Evolutionary conservation across 2,113 vertebrate species (phyloP), one percentile per base, ranked within the genome.

Genomic region (Osmerus eperlanus): DNA sequence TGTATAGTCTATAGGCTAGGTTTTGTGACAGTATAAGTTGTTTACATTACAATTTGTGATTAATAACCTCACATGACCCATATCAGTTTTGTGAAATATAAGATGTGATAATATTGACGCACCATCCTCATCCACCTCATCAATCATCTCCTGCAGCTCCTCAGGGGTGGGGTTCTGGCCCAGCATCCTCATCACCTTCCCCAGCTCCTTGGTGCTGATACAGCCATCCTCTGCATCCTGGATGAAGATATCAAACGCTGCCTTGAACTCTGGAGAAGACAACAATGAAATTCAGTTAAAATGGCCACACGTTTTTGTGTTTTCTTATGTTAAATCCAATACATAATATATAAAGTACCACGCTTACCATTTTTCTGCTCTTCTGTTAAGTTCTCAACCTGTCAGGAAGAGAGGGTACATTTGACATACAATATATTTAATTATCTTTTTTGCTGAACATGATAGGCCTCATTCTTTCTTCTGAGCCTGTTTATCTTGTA

Each of bases 371-470:
- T 93, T 88, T 92, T 93, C 75, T 93, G 92, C 73, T 93, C 92
- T 70, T 92, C 91, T 59, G 92, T 93, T 78, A 93, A 81, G 84
- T 93, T 93, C 79, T 93, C 92, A 58, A 93, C 92, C 92, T 93
- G 68, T 19, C 79, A 59, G 73, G 55, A 83, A 54, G 76, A 18
- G 65, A 70, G 73, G 25, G 67, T 62, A 3, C 41, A 64, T 8
- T 21, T 36, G 36, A n/a, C 56, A 64, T 18, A 14, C 16, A 36
- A 16, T 68, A 68, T 29, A 12, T 47, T 47, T 47, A 0, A 47
- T 47, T 47, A 47, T 11, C 7, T 12, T 47, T 47, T 47, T 47
- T 47, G 5, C 9, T 47, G 9, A 47, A 47, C 7, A 11, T 47
- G 41, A 47, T 12, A 47, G 41, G 9, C 9, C 41, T 47, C 7